These are phyloP conservation scores for Anthopleura sola DNA, from an alignment of 64 coral and sea anemone genomes.

Conservation along the genomic window DNA sequence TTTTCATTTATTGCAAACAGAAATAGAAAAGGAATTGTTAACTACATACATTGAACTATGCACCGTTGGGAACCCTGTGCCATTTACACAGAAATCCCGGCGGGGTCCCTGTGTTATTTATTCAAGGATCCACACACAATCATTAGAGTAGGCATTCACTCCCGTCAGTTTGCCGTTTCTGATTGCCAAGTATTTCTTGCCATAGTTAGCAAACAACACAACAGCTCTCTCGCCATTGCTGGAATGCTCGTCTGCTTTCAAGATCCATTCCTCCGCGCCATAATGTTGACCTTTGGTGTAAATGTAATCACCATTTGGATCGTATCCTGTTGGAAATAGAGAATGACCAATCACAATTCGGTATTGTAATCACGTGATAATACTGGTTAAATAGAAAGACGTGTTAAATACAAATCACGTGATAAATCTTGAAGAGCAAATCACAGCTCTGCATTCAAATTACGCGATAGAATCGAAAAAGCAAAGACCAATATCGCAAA, in stretches of 20 bases:
- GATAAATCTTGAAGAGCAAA: no score
- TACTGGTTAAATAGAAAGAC: no score
- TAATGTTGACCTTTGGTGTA: constrained; percentile 90
- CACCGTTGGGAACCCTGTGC: not conserved
- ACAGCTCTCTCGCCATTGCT: constrained; percentile 62
- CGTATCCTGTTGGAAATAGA: constrained; percentile 48
- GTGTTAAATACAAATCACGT: no score
- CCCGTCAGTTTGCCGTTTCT: constrained; percentile 76
- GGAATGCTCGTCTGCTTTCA: constrained; percentile 71
- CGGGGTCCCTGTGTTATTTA: constrained; percentile 8
- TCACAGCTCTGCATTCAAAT: no score
- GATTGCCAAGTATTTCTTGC: constrained; percentile 91
- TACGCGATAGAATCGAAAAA: no score
- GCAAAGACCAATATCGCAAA: no score
- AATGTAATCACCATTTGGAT: constrained; percentile 83
- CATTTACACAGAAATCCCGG: constrained; percentile 44
- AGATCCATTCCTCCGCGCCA: constrained; percentile 83
- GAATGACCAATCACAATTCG: not conserved
- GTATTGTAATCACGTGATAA: no score
- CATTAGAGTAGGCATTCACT: constrained; percentile 47
- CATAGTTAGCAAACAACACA: constrained; percentile 80
- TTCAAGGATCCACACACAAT: constrained; percentile 88
- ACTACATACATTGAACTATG: no score
- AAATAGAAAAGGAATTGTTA: not conserved
- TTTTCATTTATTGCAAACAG: not conserved